A percentile compares a stretch with the other conserved stretches of the same genome.
Conservation (phyloP, 2,888 invertebrate species). For the Elegia similella region DNA sequence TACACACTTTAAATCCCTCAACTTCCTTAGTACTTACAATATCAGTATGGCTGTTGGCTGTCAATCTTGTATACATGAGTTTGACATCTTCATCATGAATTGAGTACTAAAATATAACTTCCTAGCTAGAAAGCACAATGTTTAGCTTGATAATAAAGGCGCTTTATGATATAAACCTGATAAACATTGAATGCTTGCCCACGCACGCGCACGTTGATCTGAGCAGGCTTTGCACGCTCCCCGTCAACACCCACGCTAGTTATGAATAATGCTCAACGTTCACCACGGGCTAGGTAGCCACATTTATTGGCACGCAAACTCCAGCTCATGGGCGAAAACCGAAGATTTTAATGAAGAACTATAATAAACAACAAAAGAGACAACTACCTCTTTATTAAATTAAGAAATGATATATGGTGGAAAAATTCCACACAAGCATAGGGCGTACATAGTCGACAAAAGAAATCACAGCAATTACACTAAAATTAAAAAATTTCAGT, state of each 20-base stretch:
- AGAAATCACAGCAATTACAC: too few relatives aligned
- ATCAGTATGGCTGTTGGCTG: too few relatives aligned
- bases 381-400: too few relatives aligned
- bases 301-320: neutral
- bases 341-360: neutral
- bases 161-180: neutral
- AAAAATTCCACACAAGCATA: too few relatives aligned
- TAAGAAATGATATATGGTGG: too few relatives aligned
- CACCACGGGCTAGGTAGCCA: neutral
- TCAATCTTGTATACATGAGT: too few relatives aligned
- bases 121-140: too few relatives aligned
- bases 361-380: neutral
- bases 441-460: too few relatives aligned
- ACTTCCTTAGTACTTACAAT: too few relatives aligned
- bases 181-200: neutral
- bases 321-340: neutral
- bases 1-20: too few relatives aligned
- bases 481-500: too few relatives aligned
- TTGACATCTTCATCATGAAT: too few relatives aligned
- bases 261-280: neutral
- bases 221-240: constrained; percentile 3
- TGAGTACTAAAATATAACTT: neutral
- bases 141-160: neutral
- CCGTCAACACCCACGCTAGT: neutral
- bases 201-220: constrained; percentile 5